phyloP scores from a whole-genome alignment of 2,797 vertebrate species.

The Sphenopsis melanotis region DNA sequence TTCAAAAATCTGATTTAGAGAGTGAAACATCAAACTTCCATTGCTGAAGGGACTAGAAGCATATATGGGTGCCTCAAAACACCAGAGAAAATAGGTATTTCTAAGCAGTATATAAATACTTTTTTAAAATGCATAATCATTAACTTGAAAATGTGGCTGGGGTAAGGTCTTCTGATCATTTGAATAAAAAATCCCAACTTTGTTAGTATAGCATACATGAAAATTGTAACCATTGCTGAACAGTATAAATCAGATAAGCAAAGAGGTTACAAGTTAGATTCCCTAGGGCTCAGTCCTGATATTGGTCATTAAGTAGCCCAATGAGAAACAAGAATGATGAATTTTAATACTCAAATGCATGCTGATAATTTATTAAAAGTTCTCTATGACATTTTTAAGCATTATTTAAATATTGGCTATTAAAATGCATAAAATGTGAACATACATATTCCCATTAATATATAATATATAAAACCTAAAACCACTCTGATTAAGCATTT shows the following conservation, averaged over 20 bases:
- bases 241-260: conserved; percentile 9
- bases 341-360: conserved; percentile 43
- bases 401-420: not conserved
- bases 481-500: not conserved
- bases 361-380: conserved; percentile 26
- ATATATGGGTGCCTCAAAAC: not conserved
- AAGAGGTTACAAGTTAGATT: conserved; percentile 38
- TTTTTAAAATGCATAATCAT: not conserved
- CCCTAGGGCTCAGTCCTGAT: conserved; percentile 2
- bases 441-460: not conserved
- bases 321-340: conserved; percentile 19
- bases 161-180: not conserved
- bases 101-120: not conserved
- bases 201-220: not conserved
- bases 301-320: not conserved
- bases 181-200: not conserved
- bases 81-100: not conserved
- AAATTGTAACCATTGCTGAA: conserved; percentile 9
- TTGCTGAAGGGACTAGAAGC: not conserved
- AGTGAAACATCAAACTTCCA: not conserved
- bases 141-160: not conserved
- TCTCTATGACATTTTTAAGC: not conserved
- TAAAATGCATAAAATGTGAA: not conserved
- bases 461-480: not conserved
- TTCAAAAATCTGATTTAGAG: not conserved